Evolutionary conservation across 2,113 vertebrate genomes (phyloP).

Genomic region (Prietella phreatophila): DNA sequence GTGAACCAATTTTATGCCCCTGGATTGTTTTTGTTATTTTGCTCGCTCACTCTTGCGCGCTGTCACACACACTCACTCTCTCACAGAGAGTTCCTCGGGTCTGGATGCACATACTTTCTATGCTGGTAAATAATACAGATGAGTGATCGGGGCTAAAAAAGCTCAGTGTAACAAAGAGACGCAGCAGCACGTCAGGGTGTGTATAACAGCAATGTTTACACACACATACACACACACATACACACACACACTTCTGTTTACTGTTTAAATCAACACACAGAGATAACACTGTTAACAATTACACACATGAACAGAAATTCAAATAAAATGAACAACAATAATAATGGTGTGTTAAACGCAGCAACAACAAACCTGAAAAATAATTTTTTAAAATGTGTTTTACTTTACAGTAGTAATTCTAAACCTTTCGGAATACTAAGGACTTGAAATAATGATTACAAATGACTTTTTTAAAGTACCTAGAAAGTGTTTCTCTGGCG

Average conservation of each 20-base stretch:
- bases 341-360: no score
- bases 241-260: conserved; percentile 16
- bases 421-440: no score
- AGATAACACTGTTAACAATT: background rate
- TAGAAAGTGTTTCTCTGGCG: no score
- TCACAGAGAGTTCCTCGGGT: conserved; percentile 15
- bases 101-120: conserved; percentile 29
- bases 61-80: conserved; percentile 5
- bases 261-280: background rate
- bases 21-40: conserved; percentile 23
- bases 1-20: background rate
- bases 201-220: conserved; percentile 1
- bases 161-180: conserved; percentile 23
- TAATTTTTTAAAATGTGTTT: no score
- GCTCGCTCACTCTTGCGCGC: background rate
- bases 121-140: conserved; percentile 51
- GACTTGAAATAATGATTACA: no score
- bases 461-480: no score
- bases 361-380: no score
- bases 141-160: conserved; percentile 45
- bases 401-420: no score
- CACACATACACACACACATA: background rate
- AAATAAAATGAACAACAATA: background rate
- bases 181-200: conserved; percentile 20
- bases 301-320: background rate